These are phyloP conservation scores for Nansenia antarctica DNA, from an alignment of 2,113 vertebrate genomes.

Conservation along the genomic window DNA sequence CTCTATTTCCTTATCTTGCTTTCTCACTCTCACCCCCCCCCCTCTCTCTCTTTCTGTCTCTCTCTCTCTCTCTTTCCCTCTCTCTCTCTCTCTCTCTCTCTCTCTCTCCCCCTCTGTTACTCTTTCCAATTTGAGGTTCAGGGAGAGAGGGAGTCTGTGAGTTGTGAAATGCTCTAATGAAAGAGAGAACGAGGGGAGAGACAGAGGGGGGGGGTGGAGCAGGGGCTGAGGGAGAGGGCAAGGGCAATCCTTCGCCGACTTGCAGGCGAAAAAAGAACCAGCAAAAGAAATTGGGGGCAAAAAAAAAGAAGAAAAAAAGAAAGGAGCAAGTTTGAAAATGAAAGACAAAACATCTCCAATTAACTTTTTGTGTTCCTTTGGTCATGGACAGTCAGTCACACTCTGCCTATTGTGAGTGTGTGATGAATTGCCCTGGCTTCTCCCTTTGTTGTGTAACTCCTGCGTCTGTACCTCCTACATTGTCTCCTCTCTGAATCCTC, in stretches of 20 bases:
- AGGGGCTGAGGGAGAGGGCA: slow-evolving; percentile 37
- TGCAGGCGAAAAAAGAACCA: slow-evolving; percentile 46
- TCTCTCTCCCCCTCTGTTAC: slow-evolving; percentile 2
- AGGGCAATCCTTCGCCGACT: slow-evolving; percentile 56
- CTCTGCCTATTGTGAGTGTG: slow-evolving; percentile 67
- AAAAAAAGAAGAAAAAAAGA: slow-evolving; percentile 37
- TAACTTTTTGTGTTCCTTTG: slow-evolving; percentile 66
- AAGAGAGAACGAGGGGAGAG: slow-evolving; percentile 36
- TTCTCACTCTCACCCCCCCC: too few relatives aligned
- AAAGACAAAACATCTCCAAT: slow-evolving; percentile 69
- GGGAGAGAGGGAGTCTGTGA: slow-evolving; percentile 41
- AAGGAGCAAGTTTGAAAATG: slow-evolving; percentile 56
- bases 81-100: slow-evolving; percentile 10
- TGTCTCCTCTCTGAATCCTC: slow-evolving; percentile 62
- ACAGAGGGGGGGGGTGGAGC: slow-evolving; percentile 2
- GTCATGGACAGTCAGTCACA: slow-evolving; percentile 73
- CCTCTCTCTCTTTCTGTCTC: slow-evolving; percentile 40
- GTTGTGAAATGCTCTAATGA: slow-evolving; percentile 73
- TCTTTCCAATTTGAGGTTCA: slow-evolving; percentile 40
- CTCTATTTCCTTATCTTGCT: slow-evolving; percentile 2
- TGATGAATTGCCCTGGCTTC: slow-evolving; percentile 68
- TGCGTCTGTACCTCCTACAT: slow-evolving; percentile 63
- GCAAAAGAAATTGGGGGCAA: slow-evolving; percentile 53
- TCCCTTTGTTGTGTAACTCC: slow-evolving; percentile 69
- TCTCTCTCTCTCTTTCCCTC: slow-evolving; percentile 6